Evolutionary conservation across 1,140 invertebrate species (phyloP).

Genomic region (Thaumatotibia leucotreta): DNA sequence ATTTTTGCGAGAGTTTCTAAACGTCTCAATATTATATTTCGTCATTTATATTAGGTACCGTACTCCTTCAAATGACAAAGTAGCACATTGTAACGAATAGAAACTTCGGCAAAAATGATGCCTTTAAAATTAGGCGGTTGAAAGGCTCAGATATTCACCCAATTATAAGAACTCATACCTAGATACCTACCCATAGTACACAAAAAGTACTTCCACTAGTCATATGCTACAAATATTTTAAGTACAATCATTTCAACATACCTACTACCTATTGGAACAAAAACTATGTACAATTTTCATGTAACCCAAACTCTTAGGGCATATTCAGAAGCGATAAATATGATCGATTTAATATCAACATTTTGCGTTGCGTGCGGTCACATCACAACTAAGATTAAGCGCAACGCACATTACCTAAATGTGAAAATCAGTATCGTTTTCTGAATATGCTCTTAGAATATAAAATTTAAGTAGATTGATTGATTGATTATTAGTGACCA

Average conservation of each 20-base stretch:
- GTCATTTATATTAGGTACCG: no score
- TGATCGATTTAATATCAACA: background rate
- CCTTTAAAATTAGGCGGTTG: no score
- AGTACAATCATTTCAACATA: slow-evolving; percentile 11
- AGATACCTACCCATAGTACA: background rate
- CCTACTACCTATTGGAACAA: background rate
- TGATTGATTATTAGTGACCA: slow-evolving; percentile 3
- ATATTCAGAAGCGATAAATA: background rate
- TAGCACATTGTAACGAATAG: no score
- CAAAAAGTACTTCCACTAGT: background rate
- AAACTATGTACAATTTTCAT: background rate
- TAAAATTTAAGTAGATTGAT: slow-evolving; percentile 2
- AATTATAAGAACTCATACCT: background rate
- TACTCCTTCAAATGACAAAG: no score
- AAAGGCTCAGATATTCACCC: no score
- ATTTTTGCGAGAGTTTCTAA: no score
- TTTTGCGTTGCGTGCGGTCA: background rate
- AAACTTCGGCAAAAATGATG: no score
- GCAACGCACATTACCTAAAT: background rate
- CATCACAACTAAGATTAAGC: background rate
- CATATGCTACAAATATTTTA: background rate
- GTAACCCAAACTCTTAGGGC: background rate
- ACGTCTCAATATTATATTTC: no score
- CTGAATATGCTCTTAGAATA: background rate
- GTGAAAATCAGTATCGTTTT: no score